phyloP scores from a whole-genome alignment of 2,113 vertebrate species.

The Eleginops maclovinus region DNA sequence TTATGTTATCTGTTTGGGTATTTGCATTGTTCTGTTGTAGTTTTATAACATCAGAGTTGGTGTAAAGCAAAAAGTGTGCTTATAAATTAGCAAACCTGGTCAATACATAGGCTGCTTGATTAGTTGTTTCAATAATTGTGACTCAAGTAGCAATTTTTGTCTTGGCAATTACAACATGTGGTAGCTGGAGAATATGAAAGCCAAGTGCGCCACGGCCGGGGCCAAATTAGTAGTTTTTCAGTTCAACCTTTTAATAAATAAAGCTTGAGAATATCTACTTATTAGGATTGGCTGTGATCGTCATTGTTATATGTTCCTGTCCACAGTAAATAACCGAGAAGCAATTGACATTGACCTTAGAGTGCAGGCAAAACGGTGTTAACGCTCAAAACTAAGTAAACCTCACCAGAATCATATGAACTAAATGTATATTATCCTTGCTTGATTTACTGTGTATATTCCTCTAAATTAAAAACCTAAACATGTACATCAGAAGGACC shows the following conservation, averaged over 20 bases:
- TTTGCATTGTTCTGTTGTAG: no score
- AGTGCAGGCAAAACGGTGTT: neutral
- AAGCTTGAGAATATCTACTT: neutral
- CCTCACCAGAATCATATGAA: neutral
- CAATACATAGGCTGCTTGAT: neutral
- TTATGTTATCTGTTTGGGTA: no score
- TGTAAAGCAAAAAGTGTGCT: neutral
- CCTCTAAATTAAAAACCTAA: neutral
- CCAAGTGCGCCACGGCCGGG: no score
- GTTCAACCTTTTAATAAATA: neutral
- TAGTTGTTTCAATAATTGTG: no score
- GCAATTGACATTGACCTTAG: neutral
- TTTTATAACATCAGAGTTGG: neutral
- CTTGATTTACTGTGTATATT: neutral
- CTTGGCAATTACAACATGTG: no score
- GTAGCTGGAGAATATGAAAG: no score
- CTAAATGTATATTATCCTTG: neutral
- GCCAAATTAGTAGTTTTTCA: neutral
- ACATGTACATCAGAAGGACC: neutral
- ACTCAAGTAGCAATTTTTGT: no score
- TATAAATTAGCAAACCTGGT: neutral
- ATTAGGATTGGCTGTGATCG: neutral
- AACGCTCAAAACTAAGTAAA: neutral
- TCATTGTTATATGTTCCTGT: neutral
- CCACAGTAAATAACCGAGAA: neutral